phyloP scores from a whole-genome alignment of 2,888 invertebrate species.

The Eupithecia pulchellata region DNA sequence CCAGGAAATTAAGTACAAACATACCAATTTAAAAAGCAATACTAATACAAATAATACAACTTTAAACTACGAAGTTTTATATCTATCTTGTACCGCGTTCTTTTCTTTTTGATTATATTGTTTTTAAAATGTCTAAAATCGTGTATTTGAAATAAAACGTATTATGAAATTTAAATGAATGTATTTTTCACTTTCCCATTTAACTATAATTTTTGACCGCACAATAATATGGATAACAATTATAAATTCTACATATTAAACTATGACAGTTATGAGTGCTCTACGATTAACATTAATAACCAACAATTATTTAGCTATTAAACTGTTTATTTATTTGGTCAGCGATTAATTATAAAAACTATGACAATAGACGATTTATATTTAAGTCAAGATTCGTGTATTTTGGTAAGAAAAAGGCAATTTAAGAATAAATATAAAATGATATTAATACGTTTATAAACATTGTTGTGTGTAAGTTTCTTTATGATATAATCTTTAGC shows the following conservation, averaged over 20 bases:
- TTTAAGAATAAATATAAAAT: not conserved
- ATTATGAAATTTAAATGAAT: not conserved
- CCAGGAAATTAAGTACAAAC: slow-evolving; percentile 32
- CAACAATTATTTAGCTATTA: not conserved
- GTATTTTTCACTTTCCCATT: not conserved
- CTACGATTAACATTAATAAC: not conserved
- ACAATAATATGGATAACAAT: not conserved
- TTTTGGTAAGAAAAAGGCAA: not conserved
- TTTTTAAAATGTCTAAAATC: not conserved
- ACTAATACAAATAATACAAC: slow-evolving; percentile 26
- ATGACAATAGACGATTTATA: not conserved
- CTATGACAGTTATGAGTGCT: not conserved
- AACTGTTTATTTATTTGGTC: not conserved
- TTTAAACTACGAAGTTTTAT: slow-evolving; percentile 19
- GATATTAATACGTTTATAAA: not conserved
- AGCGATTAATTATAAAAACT: not conserved
- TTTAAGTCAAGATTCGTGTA: not conserved
- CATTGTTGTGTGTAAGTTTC: no score
- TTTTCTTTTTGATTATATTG: not conserved
- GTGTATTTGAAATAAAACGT: not conserved
- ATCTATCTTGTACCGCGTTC: not conserved
- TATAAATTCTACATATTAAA: slow-evolving; percentile 1
- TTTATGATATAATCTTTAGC: not conserved
- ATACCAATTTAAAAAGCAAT: slow-evolving; percentile 23
- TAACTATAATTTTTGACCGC: not conserved